Conservation (phyloP, 2,888 invertebrate species). For the Minunthozetes semirufus region DNA sequence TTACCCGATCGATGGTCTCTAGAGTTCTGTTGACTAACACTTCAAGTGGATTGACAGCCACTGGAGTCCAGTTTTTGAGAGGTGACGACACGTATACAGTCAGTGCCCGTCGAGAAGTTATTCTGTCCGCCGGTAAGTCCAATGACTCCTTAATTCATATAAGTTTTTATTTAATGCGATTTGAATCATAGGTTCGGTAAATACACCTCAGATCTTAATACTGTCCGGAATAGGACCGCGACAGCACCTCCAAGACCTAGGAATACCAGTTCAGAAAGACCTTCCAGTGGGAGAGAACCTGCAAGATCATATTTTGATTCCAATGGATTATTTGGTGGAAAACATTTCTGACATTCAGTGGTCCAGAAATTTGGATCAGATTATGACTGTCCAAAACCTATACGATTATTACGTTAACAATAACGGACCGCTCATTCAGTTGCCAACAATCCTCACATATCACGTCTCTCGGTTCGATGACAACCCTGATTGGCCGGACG, state of each 20-base stretch:
- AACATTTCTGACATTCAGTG: conserved; percentile 25
- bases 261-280: conserved; percentile 40
- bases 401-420: conserved; percentile 29
- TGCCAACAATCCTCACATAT: conserved; percentile 31
- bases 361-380: background rate
- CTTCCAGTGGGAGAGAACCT: conserved; percentile 44
- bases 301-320: conserved; percentile 39
- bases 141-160: background rate
- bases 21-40: conserved; percentile 15
- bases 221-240: conserved; percentile 31
- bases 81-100: conserved; percentile 1
- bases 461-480: conserved; percentile 23
- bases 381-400: conserved; percentile 28
- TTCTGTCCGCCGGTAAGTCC: conserved; percentile 20
- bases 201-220: conserved; percentile 31
- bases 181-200: conserved; percentile 4
- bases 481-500: conserved; percentile 31
- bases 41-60: conserved; percentile 18
- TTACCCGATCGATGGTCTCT: conserved; percentile 7
- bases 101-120: conserved; percentile 20
- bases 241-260: conserved; percentile 15
- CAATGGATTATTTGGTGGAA: conserved; percentile 28
- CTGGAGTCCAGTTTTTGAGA: conserved; percentile 15
- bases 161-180: background rate
- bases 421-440: conserved; percentile 31